Base-by-base conservation (phyloP, 2,797 vertebrate species). In the Oreortyx pictus region DNA sequence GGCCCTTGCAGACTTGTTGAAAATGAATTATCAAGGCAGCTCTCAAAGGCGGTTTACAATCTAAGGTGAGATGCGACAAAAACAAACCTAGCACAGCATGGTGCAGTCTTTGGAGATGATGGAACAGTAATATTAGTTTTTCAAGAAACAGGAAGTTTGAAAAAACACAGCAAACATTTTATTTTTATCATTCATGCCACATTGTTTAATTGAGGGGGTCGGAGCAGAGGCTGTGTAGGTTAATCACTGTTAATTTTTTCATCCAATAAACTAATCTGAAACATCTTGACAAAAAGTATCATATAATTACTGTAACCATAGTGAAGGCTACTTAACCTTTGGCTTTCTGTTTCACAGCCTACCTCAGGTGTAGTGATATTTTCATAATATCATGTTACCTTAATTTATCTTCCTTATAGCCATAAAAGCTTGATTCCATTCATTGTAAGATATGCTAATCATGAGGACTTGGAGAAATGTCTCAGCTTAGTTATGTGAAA, bases 61-160 rank as follows among this genome's bases (percentile, higher is more conserved):
- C 56, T 81, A 78, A 87, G 72, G 83, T 89, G 65, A 27, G 66
- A 75, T 66, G 56, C 44, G 76, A 85, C 82, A 83, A 92, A 95
- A 94, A 44, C 72, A 93, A 89, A 87, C 62, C 6, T 81, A 90
- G 59, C 82, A 44, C 80, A 89, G 85, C 84, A 78, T 87, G 84
- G 29, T 89, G 88, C 7, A 6, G 50, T 44, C 62, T 85, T 86
- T 85, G 85, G 0, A 6, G 82, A 70, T 49, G 73, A 59, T 47
- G n/a, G 9, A 49, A 70, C 25, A 35, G 66, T 93, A 89, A 65
- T 82, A 81, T 37, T 77, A 87, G 35, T 46, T 85, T 94, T 89
- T 72, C 50, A 65, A 66, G 56, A 72, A 44, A 68, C n/a, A 74
- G 29, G 14, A 91, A 93, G 11, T 50, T 81, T 74, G 33, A 88